Base-by-base conservation (phyloP, 2,888 invertebrate species). In the Conchocele bisecta region DNA sequence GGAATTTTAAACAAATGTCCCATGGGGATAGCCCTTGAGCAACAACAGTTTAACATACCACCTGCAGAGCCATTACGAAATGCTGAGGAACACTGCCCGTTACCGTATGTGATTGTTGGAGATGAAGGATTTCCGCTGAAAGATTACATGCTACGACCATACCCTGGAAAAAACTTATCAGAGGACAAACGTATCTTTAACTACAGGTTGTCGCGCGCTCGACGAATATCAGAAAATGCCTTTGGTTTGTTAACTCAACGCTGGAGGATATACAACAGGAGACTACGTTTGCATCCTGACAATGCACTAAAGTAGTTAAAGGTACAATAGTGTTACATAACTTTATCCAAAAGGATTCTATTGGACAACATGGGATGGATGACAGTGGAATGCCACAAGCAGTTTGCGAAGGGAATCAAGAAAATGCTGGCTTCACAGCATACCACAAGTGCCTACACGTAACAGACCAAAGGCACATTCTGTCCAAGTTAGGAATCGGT, bases 111-210 rank as follows among this genome's bases (percentile, higher is more conserved):
- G 20, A 35, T 59, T 15, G 59, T 66, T 44, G 29, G 46, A 7
- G 66, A 66, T 35, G 59, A 66, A 20, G 66, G 67, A 4, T 82
- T 82, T 54, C 58, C 64, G 3, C 41, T 81, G 13, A 61, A 51
- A 35, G 6, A 11, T 0, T 46, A 74, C 46, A 9, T 79, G 6
- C 65, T 81, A 60, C 66, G 71, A 53, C 81, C 81, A 1, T 80
- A 60, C 53, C 60, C 72, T n/a, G 28, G 42, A 11, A 31, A 54
- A 13, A 26, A 39, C 17, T 24, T 75, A 9, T 26, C 15, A 15
- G 11, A 33, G 13, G 37, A 35, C 5, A 31, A 57, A 41, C 46
- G 33, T 37, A 39, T 50, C 5, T 68, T 56, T 33, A 61, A 61
- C 31, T 68, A 54, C 35, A 50, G 61, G 33, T 24, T 61, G n/a